phyloP scores from a whole-genome alignment of 2,113 vertebrate species.

The Glareola pratincola region DNA sequence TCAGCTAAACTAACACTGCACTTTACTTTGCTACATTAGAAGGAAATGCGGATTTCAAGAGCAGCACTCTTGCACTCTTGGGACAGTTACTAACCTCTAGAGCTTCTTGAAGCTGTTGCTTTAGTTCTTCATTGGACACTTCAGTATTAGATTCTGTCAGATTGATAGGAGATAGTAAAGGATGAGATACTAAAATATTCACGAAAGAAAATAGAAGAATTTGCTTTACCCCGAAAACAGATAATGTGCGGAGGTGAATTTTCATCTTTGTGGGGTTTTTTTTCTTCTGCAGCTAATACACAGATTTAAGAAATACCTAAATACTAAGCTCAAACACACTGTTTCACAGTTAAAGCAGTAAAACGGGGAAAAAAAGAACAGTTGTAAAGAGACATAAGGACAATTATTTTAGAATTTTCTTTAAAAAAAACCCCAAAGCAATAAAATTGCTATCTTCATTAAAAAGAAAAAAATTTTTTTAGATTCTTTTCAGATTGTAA shows the following conservation, averaged over 20 bases:
- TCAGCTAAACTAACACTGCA: neutral
- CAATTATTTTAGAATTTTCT: neutral
- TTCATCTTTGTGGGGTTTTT: neutral
- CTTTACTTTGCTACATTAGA: neutral
- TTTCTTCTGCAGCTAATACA: neutral
- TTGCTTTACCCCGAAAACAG: neutral
- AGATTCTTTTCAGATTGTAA: neutral
- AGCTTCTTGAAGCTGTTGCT: conserved; percentile 74
- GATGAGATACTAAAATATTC: neutral
- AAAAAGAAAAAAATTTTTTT: neutral
- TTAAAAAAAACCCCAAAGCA: neutral
- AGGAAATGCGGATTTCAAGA: neutral
- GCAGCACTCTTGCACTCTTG: neutral
- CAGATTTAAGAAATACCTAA: neutral
- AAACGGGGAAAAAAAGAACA: neutral
- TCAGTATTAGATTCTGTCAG: conserved; percentile 71
- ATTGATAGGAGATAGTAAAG: neutral
- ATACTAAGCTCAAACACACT: neutral
- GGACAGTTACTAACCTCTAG: conserved; percentile 75
- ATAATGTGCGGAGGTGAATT: neutral
- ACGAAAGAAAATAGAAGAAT: neutral
- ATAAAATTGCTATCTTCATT: neutral
- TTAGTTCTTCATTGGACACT: conserved; percentile 76
- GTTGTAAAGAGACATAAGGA: neutral
- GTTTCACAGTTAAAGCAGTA: neutral